These are phyloP conservation scores for Crossaster papposus DNA, from an alignment of 53 echinoderm and acorn worm genomes.

Conservation along the genomic window DNA sequence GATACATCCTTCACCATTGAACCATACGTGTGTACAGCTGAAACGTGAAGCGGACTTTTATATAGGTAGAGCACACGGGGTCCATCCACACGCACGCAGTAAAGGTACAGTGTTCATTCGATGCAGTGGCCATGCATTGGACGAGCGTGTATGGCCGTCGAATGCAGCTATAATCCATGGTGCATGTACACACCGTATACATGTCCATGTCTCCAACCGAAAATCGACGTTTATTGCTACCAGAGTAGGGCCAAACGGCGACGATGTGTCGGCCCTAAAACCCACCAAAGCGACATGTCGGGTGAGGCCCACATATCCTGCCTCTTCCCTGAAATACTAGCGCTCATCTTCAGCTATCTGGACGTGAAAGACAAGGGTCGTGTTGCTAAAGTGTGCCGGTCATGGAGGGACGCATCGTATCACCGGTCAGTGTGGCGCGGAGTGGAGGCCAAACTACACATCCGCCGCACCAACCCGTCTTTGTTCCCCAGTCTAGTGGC, in stretches of 20 bases:
- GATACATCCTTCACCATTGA: conserved; percentile 76
- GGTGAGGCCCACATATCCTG: conserved; percentile 96
- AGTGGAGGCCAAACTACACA: conserved; percentile 97
- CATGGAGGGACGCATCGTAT: conserved; percentile 95
- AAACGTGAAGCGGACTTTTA: conserved; percentile 44
- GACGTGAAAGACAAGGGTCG: conserved; percentile 98
- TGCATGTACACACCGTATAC: conserved; percentile 59
- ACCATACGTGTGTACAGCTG: conserved; percentile 55
- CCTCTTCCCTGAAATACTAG: conserved; percentile 98
- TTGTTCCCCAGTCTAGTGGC: conserved; percentile 97
- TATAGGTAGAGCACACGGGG: neutral
- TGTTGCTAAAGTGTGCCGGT: conserved; percentile 94
- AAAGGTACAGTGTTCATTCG: conserved; percentile 7
- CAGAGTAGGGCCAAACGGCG: conserved; percentile 34
- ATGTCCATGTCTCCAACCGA: conserved; percentile 52
- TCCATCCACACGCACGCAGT: neutral
- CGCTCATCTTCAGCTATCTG: conserved; percentile 96
- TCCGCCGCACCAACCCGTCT: conserved; percentile 92
- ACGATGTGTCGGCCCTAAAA: conserved; percentile 56
- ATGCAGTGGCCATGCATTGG: conserved; percentile 60
- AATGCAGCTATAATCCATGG: conserved; percentile 51
- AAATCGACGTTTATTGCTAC: conserved; percentile 8
- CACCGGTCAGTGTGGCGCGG: conserved; percentile 99
- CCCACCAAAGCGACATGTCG: conserved; percentile 57
- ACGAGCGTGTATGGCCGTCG: conserved; percentile 46